A percentile compares a stretch with the other conserved stretches of the same genome.
Evolutionary conservation across 2,113 vertebrate genomes (phyloP).

Genomic region (Lathamus discolor): DNA sequence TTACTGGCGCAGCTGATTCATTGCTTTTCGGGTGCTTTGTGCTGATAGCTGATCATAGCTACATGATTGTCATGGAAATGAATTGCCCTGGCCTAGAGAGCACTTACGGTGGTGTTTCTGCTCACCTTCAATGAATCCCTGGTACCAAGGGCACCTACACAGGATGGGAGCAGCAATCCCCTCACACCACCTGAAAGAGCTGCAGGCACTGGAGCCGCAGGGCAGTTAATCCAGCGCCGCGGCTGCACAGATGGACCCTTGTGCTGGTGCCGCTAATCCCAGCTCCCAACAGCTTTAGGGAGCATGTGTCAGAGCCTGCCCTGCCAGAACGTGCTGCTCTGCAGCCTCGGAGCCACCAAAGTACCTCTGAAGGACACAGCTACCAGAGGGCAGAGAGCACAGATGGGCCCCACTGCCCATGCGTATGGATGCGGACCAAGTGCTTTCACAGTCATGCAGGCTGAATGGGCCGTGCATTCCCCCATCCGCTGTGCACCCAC

Average conservation of each 20-base stretch:
- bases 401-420: background rate
- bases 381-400: background rate
- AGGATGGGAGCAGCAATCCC: background rate
- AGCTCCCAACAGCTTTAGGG: background rate
- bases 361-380: slow-evolving; percentile 19
- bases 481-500: rapidly evolving
- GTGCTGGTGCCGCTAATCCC: background rate
- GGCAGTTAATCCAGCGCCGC: rapidly evolving
- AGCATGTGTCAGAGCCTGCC: background rate
- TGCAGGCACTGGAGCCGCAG: rapidly evolving
- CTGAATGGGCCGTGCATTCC: rapidly evolving
- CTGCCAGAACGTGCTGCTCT: background rate
- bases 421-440: rapidly evolving
- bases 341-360: rapidly evolving
- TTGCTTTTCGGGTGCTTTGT: background rate
- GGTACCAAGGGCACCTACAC: rapidly evolving
- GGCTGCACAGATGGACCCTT: background rate
- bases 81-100: background rate
- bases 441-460: rapidly evolving
- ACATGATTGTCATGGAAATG: background rate
- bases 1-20: background rate
- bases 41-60: background rate
- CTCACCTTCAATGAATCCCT: background rate
- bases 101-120: background rate
- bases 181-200: background rate